Evolutionary conservation across 2,888 invertebrate genomes (phyloP).

Genomic region (Ferdinandea cuprea): DNA sequence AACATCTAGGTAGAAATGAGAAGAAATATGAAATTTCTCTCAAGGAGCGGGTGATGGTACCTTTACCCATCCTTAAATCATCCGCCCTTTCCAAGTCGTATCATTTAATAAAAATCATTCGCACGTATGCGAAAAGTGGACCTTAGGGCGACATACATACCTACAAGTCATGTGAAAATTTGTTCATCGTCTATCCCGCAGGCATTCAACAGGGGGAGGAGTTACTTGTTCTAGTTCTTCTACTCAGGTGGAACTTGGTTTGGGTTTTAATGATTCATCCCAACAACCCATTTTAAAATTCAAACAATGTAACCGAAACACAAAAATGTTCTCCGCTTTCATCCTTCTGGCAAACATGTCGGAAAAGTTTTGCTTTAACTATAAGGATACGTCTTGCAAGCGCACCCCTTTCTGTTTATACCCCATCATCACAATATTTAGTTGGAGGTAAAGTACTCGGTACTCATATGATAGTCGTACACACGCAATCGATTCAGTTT

Average conservation of each 20-base stretch:
- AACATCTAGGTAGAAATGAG: slow-evolving; percentile 35
- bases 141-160: slow-evolving; percentile 59
- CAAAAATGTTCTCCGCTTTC: slow-evolving; percentile 41
- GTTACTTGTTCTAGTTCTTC: slow-evolving; percentile 1
- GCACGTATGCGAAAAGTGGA: slow-evolving; percentile 72
- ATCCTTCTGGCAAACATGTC: slow-evolving; percentile 35
- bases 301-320: slow-evolving; percentile 58
- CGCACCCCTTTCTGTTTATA: slow-evolving; percentile 48
- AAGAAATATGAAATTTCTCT: slow-evolving; percentile 55
- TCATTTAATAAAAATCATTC: slow-evolving; percentile 72
- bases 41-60: slow-evolving; percentile 11
- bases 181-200: slow-evolving; percentile 40
- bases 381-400: slow-evolving; percentile 37
- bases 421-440: slow-evolving; percentile 63
- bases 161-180: slow-evolving; percentile 63
- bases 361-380: slow-evolving; percentile 71
- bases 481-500: slow-evolving; percentile 47
- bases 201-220: slow-evolving; percentile 15
- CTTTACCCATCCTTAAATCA: slow-evolving; percentile 1
- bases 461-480: slow-evolving; percentile 28
- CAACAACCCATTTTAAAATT: slow-evolving; percentile 60
- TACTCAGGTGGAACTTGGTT: slow-evolving; percentile 5
- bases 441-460: slow-evolving; percentile 26
- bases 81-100: slow-evolving; percentile 4
- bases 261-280: slow-evolving; percentile 57